Evolutionary conservation across 2,113 vertebrate species (phyloP).

Genomic region (Tiliqua scincoides): DNA sequence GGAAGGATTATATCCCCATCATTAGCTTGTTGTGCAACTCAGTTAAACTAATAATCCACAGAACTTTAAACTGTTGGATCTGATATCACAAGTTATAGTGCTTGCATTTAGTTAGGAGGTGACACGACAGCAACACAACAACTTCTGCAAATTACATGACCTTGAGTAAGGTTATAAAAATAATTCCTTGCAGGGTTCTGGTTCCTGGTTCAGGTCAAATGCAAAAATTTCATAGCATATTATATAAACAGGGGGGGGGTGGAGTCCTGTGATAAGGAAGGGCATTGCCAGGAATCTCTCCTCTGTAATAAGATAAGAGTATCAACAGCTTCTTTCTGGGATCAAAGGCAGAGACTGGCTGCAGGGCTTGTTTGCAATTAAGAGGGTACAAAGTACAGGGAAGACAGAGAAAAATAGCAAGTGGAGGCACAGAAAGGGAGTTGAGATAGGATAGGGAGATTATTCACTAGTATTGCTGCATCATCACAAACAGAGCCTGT

Average conservation of each 20-base stretch:
- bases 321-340: conserved; percentile 64
- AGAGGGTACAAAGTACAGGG: conserved; percentile 22
- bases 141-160: background rate
- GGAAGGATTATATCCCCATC: background rate
- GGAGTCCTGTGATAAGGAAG: conserved; percentile 48
- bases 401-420: conserved; percentile 19
- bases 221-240: conserved; percentile 1
- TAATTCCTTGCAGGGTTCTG: background rate
- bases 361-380: conserved; percentile 24
- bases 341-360: conserved; percentile 59
- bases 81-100: background rate
- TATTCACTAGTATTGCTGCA: background rate
- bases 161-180: rapidly evolving
- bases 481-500: rapidly evolving
- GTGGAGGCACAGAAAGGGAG: background rate
- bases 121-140: background rate
- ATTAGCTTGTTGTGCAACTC: background rate
- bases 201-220: background rate
- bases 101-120: background rate
- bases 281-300: conserved; percentile 60
- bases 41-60: background rate
- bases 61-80: too few species aligned
- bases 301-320: conserved; percentile 65
- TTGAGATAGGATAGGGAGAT: background rate
- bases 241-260: conserved; percentile 25